Evolutionary conservation across 2,888 invertebrate species (phyloP).

Genomic region (Cotesia congregata): DNA sequence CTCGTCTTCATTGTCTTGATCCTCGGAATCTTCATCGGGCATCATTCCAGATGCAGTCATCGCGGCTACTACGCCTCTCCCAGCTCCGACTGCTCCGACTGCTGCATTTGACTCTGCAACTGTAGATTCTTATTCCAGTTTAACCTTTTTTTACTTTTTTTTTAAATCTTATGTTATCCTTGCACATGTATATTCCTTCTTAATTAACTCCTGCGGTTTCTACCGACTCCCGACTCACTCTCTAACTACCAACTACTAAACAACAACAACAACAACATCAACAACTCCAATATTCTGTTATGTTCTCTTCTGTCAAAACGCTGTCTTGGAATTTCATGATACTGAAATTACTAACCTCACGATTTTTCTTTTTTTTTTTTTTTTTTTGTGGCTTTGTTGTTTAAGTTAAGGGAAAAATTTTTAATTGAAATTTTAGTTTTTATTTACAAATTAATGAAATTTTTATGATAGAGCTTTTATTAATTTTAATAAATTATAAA

Average conservation of each 20-base stretch:
- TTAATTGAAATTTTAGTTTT: no score
- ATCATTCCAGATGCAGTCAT: constrained; percentile 27
- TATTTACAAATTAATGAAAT: no score
- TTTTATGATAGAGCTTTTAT: no score
- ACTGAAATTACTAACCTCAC: no score
- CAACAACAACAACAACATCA: no score
- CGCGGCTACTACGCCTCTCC: constrained; percentile 41
- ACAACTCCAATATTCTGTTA: no score
- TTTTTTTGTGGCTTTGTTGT: no score
- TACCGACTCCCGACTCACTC: not conserved
- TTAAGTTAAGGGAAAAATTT: no score
- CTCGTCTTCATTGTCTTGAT: constrained; percentile 58
- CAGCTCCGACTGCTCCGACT: constrained; percentile 17
- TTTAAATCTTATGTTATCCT: not conserved
- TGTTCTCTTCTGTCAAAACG: no score
- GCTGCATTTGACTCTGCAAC: constrained; percentile 34
- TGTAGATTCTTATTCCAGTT: constrained; percentile 19
- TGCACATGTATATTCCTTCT: not conserved
- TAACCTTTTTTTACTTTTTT: not conserved
- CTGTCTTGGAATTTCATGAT: no score
- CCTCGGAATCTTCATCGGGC: constrained; percentile 46
- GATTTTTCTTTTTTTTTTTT: no score
- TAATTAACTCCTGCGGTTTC: not conserved
- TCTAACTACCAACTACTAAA: not conserved
- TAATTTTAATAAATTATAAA: no score